phyloP scores from a whole-genome alignment of 2,797 vertebrate species.

The Macropus fuliginosus region DNA sequence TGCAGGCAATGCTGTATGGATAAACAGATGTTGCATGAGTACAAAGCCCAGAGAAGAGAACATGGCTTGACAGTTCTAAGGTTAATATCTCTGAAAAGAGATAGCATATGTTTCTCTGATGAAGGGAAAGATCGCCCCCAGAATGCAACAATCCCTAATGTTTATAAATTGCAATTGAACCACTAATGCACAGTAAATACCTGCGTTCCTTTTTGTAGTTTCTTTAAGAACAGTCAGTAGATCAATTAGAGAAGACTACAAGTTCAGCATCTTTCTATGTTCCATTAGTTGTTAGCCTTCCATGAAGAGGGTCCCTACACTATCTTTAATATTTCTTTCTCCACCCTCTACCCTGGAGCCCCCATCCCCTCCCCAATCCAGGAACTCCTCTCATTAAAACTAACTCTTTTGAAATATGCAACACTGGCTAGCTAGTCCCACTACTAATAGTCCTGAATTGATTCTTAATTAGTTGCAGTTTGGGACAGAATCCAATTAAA shows the following conservation, averaged over 20 bases:
- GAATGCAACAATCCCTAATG: slow-evolving; percentile 81
- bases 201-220: slow-evolving; percentile 91
- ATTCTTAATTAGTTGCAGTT: slow-evolving; percentile 99
- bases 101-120: slow-evolving; percentile 79
- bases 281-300: slow-evolving; percentile 93
- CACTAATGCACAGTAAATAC: slow-evolving; percentile 92
- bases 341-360: slow-evolving; percentile 59
- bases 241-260: slow-evolving; percentile 97
- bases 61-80: slow-evolving; percentile 79
- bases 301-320: slow-evolving; percentile 90
- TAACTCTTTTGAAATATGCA: slow-evolving; percentile 94
- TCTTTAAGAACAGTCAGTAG: slow-evolving; percentile 93
- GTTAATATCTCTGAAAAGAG: slow-evolving; percentile 81
- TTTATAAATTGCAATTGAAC: slow-evolving; percentile 96
- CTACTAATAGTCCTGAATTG: slow-evolving; percentile 97
- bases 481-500: slow-evolving; percentile 94
- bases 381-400: slow-evolving; percentile 91
- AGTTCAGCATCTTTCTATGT: slow-evolving; percentile 98
- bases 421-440: slow-evolving; percentile 91
- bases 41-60: slow-evolving; percentile 81
- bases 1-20: slow-evolving; percentile 79
- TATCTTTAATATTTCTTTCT: slow-evolving; percentile 91
- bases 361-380: slow-evolving; percentile 74
- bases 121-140: slow-evolving; percentile 64
- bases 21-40: slow-evolving; percentile 81